phyloP scores from a whole-genome alignment of 2,888 invertebrate species.

The Andrena praecox region DNA sequence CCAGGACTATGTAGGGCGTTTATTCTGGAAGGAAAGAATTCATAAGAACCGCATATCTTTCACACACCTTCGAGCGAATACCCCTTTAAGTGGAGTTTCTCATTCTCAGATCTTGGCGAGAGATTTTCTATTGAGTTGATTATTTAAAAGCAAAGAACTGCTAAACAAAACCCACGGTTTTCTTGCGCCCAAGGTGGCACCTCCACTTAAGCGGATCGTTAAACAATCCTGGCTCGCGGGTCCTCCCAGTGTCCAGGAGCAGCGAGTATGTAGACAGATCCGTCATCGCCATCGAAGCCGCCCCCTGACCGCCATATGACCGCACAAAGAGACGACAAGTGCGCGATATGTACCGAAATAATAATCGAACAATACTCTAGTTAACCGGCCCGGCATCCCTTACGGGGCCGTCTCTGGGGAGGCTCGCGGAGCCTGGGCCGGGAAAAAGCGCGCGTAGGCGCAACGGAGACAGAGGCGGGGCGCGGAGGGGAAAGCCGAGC shows the following conservation, averaged over 20 bases:
- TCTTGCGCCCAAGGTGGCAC: too few relatives aligned
- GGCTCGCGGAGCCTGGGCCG: constrained; percentile 62
- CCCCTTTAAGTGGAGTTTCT: too few relatives aligned
- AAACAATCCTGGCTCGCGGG: not conserved
- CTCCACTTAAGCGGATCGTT: not conserved
- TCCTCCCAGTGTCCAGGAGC: not conserved
- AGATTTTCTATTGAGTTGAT: too few relatives aligned
- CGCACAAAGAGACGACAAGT: constrained; percentile 84
- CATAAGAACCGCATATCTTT: too few relatives aligned
- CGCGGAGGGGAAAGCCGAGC: constrained; percentile 41
- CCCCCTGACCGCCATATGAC: constrained; percentile 72
- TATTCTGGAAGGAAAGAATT: too few relatives aligned
- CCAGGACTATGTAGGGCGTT: too few relatives aligned
- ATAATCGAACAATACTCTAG: constrained; percentile 85
- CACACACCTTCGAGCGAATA: too few relatives aligned
- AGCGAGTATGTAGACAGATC: not conserved
- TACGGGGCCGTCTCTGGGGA: constrained; percentile 74
- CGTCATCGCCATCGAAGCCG: constrained; percentile 30
- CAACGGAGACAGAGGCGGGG: not conserved
- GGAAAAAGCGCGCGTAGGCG: constrained; percentile 50
- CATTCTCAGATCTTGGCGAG: too few relatives aligned
- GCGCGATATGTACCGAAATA: constrained; percentile 85
- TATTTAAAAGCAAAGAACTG: too few relatives aligned
- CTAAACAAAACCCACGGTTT: too few relatives aligned
- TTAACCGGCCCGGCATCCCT: constrained; percentile 80